phyloP scores from a whole-genome alignment of 1,140 invertebrate species.

The Aphelenchoides besseyi region DNA sequence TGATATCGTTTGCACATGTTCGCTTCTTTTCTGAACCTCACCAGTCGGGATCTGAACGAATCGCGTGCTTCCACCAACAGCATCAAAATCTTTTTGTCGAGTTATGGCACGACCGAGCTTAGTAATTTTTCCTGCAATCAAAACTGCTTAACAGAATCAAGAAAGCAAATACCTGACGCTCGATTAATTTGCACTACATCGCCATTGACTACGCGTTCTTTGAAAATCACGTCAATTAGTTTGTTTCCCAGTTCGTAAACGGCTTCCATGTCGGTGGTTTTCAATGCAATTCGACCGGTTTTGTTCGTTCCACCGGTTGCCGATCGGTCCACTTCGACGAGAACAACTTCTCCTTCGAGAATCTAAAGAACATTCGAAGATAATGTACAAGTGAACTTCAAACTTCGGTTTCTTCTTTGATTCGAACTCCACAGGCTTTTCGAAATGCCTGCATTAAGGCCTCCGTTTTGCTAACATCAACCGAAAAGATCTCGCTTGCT shows the following conservation, averaged over 20 bases:
- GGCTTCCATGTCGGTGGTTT: constrained; percentile 99
- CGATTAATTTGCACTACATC: constrained; percentile 61
- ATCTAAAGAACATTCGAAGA: constrained; percentile 71
- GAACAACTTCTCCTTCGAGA: constrained; percentile 97
- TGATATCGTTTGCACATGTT: constrained; percentile 95
- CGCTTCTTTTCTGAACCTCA: constrained; percentile 96
- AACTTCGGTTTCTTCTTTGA: constrained; percentile 73
- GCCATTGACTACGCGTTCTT: constrained; percentile 79
- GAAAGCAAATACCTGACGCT: constrained; percentile 45
- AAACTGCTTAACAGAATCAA: not conserved
- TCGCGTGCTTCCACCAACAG: constrained; percentile 77
- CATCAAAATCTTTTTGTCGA: constrained; percentile 92
- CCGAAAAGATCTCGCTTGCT: constrained; percentile 90
- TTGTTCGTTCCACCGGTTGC: constrained; percentile 75
- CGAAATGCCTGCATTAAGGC: constrained; percentile 92
- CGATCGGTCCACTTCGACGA: constrained; percentile 90
- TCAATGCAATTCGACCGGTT: constrained; percentile 84
- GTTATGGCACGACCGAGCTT: constrained; percentile 90
- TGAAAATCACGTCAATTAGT: constrained; percentile 94
- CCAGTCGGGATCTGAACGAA: constrained; percentile 98
- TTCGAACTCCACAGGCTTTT: constrained; percentile 93
- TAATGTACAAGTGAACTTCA: constrained; percentile 18
- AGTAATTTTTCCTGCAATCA: constrained; percentile 86
- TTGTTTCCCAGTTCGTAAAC: constrained; percentile 96
- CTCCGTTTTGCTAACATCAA: constrained; percentile 99